A percentile compares a stretch with the other conserved stretches of the same genome.
Conservation (phyloP, 2,113 vertebrate genomes). For the Cheilinus undulatus region DNA sequence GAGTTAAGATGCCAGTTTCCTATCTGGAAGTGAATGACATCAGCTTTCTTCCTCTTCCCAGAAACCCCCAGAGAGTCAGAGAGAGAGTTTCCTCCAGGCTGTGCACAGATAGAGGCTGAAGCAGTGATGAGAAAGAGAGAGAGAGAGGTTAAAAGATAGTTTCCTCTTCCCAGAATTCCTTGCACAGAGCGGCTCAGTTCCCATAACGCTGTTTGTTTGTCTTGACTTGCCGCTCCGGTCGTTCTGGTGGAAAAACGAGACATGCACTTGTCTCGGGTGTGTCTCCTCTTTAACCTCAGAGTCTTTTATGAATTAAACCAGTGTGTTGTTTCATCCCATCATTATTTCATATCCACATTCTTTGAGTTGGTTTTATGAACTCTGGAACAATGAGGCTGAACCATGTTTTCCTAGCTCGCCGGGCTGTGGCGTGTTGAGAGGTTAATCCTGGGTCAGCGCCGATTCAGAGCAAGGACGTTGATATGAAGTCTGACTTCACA, state of each 20-base stretch:
- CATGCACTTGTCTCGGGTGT: slow-evolving; percentile 8
- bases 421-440: not conserved
- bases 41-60: slow-evolving; percentile 68
- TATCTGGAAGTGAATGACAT: slow-evolving; percentile 61
- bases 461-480: not conserved
- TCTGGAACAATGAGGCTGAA: not conserved
- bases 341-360: not conserved
- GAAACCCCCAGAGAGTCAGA: slow-evolving; percentile 34
- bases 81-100: not conserved
- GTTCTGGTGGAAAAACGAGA: slow-evolving; percentile 11
- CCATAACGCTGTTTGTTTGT: slow-evolving; percentile 60
- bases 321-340: not conserved
- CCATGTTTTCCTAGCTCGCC: not conserved
- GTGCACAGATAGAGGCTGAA: not conserved
- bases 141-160: slow-evolving; percentile 11
- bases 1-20: slow-evolving; percentile 42
- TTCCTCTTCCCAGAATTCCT: slow-evolving; percentile 58
- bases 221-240: slow-evolving; percentile 31
- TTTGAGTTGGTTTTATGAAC: not conserved
- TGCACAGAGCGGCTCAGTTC: slow-evolving; percentile 20
- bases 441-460: not conserved
- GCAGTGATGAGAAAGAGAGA: not conserved
- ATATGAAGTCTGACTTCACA: not conserved
- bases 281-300: not conserved
- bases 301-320: slow-evolving; percentile 10